Conservation (phyloP, 64 coral and sea anemone genomes). For the Catalaphyllia jardinei region DNA sequence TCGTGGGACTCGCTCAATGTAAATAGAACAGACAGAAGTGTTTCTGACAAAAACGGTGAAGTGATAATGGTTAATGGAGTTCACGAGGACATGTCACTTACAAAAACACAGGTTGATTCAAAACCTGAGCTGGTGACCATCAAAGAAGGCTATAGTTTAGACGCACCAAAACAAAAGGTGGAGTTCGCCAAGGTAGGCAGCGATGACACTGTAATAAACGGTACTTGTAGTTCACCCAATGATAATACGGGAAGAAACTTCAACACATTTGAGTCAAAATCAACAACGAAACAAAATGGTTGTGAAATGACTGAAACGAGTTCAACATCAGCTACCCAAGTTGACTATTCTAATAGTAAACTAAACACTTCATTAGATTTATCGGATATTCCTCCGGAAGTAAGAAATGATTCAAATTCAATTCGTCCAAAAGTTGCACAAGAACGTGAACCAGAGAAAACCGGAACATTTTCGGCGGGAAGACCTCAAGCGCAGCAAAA, state of each 20-base stretch:
- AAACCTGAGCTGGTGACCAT: constrained; percentile 16
- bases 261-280: background rate
- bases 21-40: background rate
- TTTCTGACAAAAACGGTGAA: background rate
- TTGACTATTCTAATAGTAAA: background rate
- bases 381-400: background rate
- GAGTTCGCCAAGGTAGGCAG: background rate
- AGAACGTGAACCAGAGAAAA: background rate
- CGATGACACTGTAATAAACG: background rate
- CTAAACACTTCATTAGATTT: background rate
- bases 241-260: no score
- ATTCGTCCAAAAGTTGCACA: background rate
- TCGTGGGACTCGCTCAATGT: background rate
- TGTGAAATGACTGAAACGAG: background rate
- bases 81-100: background rate
- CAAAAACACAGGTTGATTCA: background rate
- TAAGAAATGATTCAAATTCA: background rate
- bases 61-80: background rate
- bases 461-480: background rate
- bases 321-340: background rate
- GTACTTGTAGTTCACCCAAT: background rate
- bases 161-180: background rate
- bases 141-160: background rate
- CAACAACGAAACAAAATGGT: background rate
- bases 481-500: background rate